These are phyloP conservation scores for Catharus bicknelli DNA, from an alignment of 2,113 vertebrate genomes.

Conservation along the genomic window DNA sequence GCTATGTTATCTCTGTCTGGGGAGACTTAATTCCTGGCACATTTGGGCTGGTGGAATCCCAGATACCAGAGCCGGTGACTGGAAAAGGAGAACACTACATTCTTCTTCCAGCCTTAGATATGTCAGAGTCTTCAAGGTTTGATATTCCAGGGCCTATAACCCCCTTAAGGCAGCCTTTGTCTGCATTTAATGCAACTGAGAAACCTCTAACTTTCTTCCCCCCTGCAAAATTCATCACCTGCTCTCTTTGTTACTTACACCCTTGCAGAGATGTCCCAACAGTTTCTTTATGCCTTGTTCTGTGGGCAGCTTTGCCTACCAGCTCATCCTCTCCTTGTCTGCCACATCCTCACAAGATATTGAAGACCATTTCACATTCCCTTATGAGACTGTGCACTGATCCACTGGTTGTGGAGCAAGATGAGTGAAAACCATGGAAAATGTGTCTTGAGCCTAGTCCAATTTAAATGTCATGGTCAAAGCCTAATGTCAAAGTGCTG, in stretches of 20 bases:
- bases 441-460: background rate
- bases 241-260: background rate
- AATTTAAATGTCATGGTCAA: background rate
- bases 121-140: background rate
- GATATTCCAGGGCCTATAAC: background rate
- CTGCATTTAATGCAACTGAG: background rate
- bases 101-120: constrained; percentile 27
- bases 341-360: background rate
- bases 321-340: background rate
- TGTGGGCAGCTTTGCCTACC: background rate
- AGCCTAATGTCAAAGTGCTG: background rate
- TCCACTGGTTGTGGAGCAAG: background rate
- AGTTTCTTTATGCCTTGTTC: background rate
- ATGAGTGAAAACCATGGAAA: background rate
- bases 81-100: constrained; percentile 35
- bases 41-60: constrained; percentile 46
- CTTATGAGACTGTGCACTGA: background rate
- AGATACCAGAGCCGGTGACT: constrained; percentile 6
- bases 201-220: background rate
- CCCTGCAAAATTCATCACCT: background rate
- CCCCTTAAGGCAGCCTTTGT: background rate
- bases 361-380: background rate
- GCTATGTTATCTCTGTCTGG: constrained; percentile 63
- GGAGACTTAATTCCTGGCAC: constrained; percentile 66
- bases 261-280: background rate